These are phyloP conservation scores for Danaus plexippus DNA, from an alignment of 1,140 invertebrate genomes.

Conservation along the genomic window DNA sequence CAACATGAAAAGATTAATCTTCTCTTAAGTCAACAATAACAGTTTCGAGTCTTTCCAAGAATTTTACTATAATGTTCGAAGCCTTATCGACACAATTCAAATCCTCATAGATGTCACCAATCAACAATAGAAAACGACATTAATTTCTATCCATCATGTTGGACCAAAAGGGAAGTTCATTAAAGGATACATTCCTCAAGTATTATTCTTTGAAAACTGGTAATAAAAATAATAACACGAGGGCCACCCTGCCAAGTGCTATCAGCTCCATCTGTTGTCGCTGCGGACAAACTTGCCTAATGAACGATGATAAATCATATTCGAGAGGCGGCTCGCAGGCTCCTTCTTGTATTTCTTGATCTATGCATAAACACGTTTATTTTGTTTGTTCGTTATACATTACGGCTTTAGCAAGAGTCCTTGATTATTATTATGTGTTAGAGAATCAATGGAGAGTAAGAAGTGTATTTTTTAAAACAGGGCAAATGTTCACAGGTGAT, in stretches of 20 bases:
- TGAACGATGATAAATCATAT: slow-evolving; percentile 72
- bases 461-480: slow-evolving; percentile 11
- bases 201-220: slow-evolving; percentile 70
- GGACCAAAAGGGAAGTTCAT: slow-evolving; percentile 68
- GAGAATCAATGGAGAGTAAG: slow-evolving; percentile 29
- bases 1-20: slow-evolving; percentile 3
- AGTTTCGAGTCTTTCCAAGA: slow-evolving; percentile 32
- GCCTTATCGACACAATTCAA: slow-evolving; percentile 46
- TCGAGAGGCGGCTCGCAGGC: slow-evolving; percentile 63
- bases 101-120: slow-evolving; percentile 59
- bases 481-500: slow-evolving; percentile 44
- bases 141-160: slow-evolving; percentile 68
- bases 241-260: slow-evolving; percentile 70
- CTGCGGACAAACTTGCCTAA: slow-evolving; percentile 70
- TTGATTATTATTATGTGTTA: too few species aligned
- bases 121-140: slow-evolving; percentile 65
- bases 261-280: slow-evolving; percentile 71
- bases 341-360: slow-evolving; percentile 45
- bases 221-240: slow-evolving; percentile 71
- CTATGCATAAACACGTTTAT: slow-evolving; percentile 20
- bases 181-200: slow-evolving; percentile 68
- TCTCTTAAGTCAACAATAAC: slow-evolving; percentile 11
- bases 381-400: slow-evolving; percentile 25
- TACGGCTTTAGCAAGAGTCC: slow-evolving; percentile 18
- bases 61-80: slow-evolving; percentile 31